A percentile compares a stretch with the other conserved stretches of the same genome.
Conservation (phyloP, 64 coral and sea anemone species). For the Stichodactyla helianthus region DNA sequence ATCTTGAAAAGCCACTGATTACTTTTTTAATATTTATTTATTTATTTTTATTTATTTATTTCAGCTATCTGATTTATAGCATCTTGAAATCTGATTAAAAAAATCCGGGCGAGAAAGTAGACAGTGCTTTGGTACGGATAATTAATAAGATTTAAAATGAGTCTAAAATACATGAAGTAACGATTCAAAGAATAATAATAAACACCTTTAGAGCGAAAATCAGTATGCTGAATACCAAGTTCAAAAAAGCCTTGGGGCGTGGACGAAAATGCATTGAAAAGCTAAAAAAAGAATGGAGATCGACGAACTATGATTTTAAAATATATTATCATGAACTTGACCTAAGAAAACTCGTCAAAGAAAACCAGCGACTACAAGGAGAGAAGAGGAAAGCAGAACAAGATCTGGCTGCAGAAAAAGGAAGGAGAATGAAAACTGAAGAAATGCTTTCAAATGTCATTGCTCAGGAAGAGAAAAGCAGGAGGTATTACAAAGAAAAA, state of each 20-base stretch:
- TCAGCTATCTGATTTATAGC: constrained; percentile 18
- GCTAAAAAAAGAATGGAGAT: not conserved
- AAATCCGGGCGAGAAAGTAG: not conserved
- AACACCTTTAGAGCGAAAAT: not conserved
- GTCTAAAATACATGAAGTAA: not conserved
- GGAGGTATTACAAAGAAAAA: not conserved
- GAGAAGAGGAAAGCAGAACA: not conserved
- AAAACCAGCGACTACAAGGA: not conserved
- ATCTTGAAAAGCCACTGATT: not conserved
- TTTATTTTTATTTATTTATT: constrained; percentile 13
- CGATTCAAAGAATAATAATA: not conserved
- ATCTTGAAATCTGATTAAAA: not conserved
- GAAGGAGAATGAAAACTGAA: not conserved
- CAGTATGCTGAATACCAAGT: not conserved
- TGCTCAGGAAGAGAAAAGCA: not conserved
- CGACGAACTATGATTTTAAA: not conserved
- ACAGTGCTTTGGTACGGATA: not conserved
- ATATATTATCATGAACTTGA: constrained; percentile 21
- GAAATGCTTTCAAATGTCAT: not conserved
- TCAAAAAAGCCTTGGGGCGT: not conserved
- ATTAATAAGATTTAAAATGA: not conserved
- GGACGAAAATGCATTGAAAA: not conserved
- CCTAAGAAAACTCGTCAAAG: not conserved
- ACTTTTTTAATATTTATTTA: too few species aligned
- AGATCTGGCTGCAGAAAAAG: not conserved